These are phyloP conservation scores for Eugnorisma glareosa DNA, from an alignment of 2,888 invertebrate genomes.

Conservation along the genomic window DNA sequence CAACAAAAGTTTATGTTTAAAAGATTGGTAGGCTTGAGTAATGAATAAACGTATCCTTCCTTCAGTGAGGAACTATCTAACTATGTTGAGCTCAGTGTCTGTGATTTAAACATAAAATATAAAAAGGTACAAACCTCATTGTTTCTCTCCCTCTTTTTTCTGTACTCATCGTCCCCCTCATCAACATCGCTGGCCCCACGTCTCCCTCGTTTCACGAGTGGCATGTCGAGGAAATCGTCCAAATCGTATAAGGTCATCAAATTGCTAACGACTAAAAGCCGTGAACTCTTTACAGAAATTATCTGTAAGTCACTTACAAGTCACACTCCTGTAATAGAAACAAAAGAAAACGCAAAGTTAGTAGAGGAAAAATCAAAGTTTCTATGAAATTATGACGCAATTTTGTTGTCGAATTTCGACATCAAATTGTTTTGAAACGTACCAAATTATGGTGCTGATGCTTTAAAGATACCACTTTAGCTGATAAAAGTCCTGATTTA, in stretches of 20 bases:
- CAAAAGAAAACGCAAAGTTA: constrained; percentile 1
- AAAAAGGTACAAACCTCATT: constrained; percentile 91
- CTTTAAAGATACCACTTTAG: neutral
- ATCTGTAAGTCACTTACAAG: constrained; percentile 4
- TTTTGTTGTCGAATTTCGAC: constrained; percentile 10
- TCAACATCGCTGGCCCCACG: constrained; percentile 91
- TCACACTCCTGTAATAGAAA: constrained; percentile 32
- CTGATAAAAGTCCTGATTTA: neutral
- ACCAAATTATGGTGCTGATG: constrained; percentile 14
- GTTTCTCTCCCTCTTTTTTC: constrained; percentile 94
- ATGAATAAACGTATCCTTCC: neutral
- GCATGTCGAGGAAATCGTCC: constrained; percentile 77
- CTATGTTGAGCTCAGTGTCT: neutral
- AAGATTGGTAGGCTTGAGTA: neutral
- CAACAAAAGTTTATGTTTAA: neutral
- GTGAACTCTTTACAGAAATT: constrained; percentile 24
- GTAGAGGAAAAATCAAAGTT: constrained; percentile 18
- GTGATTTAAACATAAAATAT: neutral
- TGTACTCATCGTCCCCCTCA: constrained; percentile 93
- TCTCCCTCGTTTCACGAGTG: constrained; percentile 84
- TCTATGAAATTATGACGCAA: constrained; percentile 59
- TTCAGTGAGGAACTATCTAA: neutral
- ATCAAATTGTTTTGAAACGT: constrained; percentile 28
- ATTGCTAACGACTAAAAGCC: constrained; percentile 56
- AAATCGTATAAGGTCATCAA: constrained; percentile 84